A percentile compares a stretch with the other conserved stretches of the same genome.
Evolutionary conservation across 2,888 invertebrate genomes (phyloP).

Genomic region (Rhingia rostrata): DNA sequence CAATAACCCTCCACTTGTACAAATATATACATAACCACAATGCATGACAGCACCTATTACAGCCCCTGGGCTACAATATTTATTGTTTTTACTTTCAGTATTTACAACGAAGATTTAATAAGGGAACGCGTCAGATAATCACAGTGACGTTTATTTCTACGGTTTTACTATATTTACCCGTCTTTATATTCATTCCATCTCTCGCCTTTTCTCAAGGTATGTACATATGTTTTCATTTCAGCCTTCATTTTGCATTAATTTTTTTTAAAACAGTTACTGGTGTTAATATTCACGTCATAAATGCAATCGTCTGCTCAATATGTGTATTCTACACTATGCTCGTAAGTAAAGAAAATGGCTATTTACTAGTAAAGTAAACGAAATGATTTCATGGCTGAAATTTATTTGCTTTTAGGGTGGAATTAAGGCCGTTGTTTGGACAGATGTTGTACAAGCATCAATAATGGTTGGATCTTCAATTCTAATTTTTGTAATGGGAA

Average conservation of each 20-base stretch:
- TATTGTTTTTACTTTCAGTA: slow-evolving; percentile 77
- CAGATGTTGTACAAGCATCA: slow-evolving; percentile 81
- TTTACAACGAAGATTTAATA: slow-evolving; percentile 81
- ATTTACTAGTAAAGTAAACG: background rate
- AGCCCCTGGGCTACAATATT: background rate
- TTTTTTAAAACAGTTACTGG: slow-evolving; percentile 82
- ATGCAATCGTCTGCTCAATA: slow-evolving; percentile 83
- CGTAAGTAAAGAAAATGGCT: slow-evolving; percentile 79
- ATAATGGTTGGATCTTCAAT: slow-evolving; percentile 79
- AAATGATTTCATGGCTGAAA: background rate
- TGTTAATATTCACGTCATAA: slow-evolving; percentile 83
- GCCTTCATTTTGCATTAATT: no score
- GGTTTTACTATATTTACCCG: slow-evolving; percentile 79
- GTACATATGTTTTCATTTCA: no score
- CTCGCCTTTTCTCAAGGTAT: slow-evolving; percentile 81
- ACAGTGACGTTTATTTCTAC: slow-evolving; percentile 80
- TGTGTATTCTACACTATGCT: slow-evolving; percentile 84
- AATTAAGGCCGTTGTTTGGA: slow-evolving; percentile 83
- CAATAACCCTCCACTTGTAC: background rate
- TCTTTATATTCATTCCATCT: slow-evolving; percentile 80
- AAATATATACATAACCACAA: background rate
- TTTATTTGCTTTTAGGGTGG: slow-evolving; percentile 77
- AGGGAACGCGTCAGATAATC: slow-evolving; percentile 78
- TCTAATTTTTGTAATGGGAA: slow-evolving; percentile 79
- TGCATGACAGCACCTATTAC: background rate